Evolutionary conservation across 2,113 vertebrate genomes (phyloP).

Genomic region (Psilopogon haemacephalus): DNA sequence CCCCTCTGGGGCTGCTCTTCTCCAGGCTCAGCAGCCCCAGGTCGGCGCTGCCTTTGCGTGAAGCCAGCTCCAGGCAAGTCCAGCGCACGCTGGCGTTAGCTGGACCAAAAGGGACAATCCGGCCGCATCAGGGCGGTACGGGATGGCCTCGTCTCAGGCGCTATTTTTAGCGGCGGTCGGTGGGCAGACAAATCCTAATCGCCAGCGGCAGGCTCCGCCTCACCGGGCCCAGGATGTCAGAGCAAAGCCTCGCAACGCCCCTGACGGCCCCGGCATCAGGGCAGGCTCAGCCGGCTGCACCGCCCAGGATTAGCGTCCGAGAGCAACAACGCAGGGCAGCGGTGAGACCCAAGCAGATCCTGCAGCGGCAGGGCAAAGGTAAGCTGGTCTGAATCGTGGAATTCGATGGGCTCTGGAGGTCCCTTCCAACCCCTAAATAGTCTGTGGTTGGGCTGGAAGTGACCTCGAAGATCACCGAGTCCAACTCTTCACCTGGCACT

Average conservation of each 20-base stretch:
- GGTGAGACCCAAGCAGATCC: background rate
- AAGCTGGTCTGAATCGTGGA: background rate
- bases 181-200: constrained; percentile 8
- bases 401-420: too few species aligned
- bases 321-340: rapidly evolving
- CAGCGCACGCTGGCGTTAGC: rapidly evolving
- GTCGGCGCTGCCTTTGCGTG: rapidly evolving
- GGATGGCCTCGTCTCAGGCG: background rate
- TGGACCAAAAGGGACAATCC: background rate
- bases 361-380: background rate
- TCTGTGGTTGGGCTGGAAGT: background rate
- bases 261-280: background rate
- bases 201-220: background rate
- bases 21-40: too few species aligned
- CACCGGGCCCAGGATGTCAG: background rate
- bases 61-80: background rate
- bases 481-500: background rate
- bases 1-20: too few species aligned
- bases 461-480: background rate
- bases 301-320: background rate
- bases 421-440: too few species aligned
- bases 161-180: background rate
- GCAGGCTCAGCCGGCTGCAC: background rate
- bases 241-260: background rate
- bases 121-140: rapidly evolving